Percentiles rank a stretch among this genome's conserved stretches.
Evolutionary conservation across 1,140 invertebrate species (phyloP).

Genomic region (Drosophila guanche): DNA sequence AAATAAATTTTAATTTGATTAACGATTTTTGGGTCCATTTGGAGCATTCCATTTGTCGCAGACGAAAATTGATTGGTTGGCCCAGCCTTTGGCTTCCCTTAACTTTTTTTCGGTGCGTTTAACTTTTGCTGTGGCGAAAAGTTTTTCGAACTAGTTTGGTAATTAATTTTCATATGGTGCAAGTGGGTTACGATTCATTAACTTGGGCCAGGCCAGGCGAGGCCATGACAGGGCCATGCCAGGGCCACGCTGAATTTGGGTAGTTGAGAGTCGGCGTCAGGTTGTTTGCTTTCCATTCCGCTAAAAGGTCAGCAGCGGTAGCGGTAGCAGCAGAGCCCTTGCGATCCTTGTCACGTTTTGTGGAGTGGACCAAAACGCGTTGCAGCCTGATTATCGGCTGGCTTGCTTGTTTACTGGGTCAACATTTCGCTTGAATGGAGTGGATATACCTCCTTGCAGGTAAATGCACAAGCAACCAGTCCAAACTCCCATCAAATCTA

Average conservation of each 20-base stretch:
- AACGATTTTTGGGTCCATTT: slow-evolving; percentile 59
- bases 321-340: slow-evolving; percentile 15
- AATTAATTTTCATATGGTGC: slow-evolving; percentile 57
- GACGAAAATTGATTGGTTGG: slow-evolving; percentile 49
- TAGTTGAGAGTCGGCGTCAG: not conserved
- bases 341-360: slow-evolving; percentile 56
- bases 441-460: not conserved
- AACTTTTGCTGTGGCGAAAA: not conserved
- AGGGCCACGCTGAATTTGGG: not conserved
- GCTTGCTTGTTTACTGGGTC: slow-evolving; percentile 48
- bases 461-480: too few relatives aligned
- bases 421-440: slow-evolving; percentile 63
- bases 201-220: slow-evolving; percentile 1
- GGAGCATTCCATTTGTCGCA: slow-evolving; percentile 40
- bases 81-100: not conserved
- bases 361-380: too few relatives aligned
- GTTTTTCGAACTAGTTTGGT: slow-evolving; percentile 16
- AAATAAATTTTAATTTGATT: slow-evolving; percentile 76
- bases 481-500: slow-evolving; percentile 6
- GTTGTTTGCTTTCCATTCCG: slow-evolving; percentile 37
- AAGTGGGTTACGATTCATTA: slow-evolving; percentile 54
- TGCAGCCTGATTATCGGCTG: not conserved
- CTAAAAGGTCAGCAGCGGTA: slow-evolving; percentile 31
- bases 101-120: slow-evolving; percentile 7
- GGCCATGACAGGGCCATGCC: too few relatives aligned